Conservation (phyloP, 2,113 vertebrate genomes). For the Cairina moschata region DNA sequence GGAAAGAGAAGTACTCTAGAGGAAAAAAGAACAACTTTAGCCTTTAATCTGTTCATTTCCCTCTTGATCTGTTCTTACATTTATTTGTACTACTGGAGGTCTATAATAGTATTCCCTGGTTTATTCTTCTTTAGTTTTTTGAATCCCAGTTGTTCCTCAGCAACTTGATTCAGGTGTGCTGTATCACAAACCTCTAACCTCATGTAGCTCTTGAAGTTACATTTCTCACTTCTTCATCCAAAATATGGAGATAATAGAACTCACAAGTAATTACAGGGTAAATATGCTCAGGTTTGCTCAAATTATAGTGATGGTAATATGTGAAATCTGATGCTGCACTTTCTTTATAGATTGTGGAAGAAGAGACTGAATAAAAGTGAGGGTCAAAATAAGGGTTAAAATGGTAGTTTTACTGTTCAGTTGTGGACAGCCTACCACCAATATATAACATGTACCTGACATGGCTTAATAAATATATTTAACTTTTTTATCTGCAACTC, state of each 20-base stretch:
- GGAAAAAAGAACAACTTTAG: neutral
- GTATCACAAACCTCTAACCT: neutral
- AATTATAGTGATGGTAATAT: neutral
- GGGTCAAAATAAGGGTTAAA: neutral
- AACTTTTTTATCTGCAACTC: neutral
- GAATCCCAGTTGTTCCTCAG: neutral
- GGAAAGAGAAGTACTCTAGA: neutral
- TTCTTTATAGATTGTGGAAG: neutral
- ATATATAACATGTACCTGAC: neutral
- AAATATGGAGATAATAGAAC: neutral
- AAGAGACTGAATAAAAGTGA: neutral
- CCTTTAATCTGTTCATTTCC: neutral
- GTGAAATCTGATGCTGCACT: neutral
- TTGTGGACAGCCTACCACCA: neutral
- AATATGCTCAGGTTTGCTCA: neutral
- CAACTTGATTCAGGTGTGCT: neutral
- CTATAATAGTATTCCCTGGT: neutral
- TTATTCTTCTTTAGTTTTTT: neutral
- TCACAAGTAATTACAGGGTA: neutral
- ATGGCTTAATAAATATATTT: neutral
- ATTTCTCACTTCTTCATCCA: neutral
- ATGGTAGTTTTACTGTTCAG: neutral
- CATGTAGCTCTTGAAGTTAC: neutral
- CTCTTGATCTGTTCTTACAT: neutral
- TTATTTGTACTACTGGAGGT: neutral